Conservation (phyloP, 1,140 invertebrate genomes). For the Cotesia typhae region DNA sequence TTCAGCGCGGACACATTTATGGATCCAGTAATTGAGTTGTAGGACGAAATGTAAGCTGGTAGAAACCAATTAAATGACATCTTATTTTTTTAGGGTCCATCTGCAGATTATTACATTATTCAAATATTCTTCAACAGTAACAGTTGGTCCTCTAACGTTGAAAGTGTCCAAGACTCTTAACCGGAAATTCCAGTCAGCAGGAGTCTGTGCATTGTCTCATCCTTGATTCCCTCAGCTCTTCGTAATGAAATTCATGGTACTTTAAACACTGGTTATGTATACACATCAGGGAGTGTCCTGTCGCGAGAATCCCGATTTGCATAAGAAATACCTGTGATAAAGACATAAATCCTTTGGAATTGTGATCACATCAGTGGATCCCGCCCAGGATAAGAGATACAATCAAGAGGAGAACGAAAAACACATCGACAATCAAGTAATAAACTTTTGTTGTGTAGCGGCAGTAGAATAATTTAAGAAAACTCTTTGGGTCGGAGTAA, state of each 20-base stretch:
- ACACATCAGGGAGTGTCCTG: conserved; percentile 44
- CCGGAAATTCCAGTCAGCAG: conserved; percentile 22
- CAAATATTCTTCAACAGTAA: too few relatives aligned
- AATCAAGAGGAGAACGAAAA: background rate
- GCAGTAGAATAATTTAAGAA: too few relatives aligned
- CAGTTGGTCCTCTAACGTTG: background rate
- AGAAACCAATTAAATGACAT: too few relatives aligned
- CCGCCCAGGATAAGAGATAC: background rate
- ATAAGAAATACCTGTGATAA: conserved; percentile 60
- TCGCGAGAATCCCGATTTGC: conserved; percentile 54
- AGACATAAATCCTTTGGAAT: conserved; percentile 53
- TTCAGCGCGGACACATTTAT: too few relatives aligned
- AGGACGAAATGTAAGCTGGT: too few relatives aligned
- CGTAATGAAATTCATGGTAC: conserved; percentile 16
- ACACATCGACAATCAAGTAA: too few relatives aligned
- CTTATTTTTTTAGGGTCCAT: too few relatives aligned
- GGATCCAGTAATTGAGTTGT: too few relatives aligned
- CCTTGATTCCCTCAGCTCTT: background rate
- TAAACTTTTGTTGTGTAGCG: too few relatives aligned
- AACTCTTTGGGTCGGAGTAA: too few relatives aligned
- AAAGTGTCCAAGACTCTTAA: background rate
- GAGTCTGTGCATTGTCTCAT: conserved; percentile 19
- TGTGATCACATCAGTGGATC: conserved; percentile 22
- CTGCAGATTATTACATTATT: too few relatives aligned
- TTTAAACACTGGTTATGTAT: background rate